Base-by-base conservation (phyloP, 2,797 vertebrate genomes). In the Muscicapa striata region DNA sequence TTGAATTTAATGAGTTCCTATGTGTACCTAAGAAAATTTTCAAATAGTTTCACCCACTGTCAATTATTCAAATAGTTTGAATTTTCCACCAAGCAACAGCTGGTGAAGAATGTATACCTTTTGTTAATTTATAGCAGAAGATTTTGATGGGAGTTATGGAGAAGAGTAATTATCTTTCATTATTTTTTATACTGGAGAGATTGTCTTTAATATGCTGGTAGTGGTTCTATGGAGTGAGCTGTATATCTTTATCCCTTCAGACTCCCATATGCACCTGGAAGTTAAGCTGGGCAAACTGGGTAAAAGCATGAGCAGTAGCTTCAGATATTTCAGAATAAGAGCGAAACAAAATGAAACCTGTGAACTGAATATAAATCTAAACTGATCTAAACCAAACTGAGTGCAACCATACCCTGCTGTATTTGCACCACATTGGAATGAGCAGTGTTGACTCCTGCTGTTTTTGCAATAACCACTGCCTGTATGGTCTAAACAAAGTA, bases 21-120 rank as follows among this genome's bases (percentile, higher is more conserved):
- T 21, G 10, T 23, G 9, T 68, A 74, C 29, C 45, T 77, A 90
- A 68, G 76, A 83, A 92, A 88, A 76, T 62, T 54, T 62, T 61
- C 29, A 27, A 51, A 51, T 61, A 16, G 21, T 75, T 81, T 88
- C 61, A 73, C 7, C 4, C 17, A 57, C 32, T 26, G 34, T 27
- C 55, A 40, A 21, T 73, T 89, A 79, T 69, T 57, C 67, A 82
- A 73, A 82, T 8, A 67, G 11, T 57, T 64, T 75, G 36, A 86
- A 79, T 86, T 96, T 93, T 93, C 49, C 38, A 67, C 34, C 70
- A 84, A 57, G 57, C 38, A 87, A 40, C 49, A 90, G 19, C 38
- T 88, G 63, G 34, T 73, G 69, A 84, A 67, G 59, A 86, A 67
- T 5, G 10, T 30, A 46, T 32, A 51, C 17, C n/a, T 91, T 91